Conservation (phyloP, 2,113 vertebrate genomes). For the Pteronura brasiliensis region DNA sequence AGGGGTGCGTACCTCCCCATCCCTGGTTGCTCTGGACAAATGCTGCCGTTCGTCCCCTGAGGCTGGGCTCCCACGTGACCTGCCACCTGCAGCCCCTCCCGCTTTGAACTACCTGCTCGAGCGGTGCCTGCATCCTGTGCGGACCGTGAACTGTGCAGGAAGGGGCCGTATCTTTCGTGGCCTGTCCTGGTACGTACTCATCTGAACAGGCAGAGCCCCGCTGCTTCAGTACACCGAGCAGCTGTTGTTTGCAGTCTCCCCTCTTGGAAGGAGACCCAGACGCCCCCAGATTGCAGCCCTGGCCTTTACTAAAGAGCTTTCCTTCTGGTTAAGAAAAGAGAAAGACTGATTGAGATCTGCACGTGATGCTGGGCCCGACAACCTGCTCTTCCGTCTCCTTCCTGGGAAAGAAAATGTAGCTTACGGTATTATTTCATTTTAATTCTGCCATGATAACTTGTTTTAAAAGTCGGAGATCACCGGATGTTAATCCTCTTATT, state of each 20-base stretch:
- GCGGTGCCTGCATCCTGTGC: accelerated
- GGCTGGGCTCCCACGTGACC: neutral
- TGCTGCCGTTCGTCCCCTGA: neutral
- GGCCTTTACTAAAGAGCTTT: neutral
- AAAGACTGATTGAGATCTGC: accelerated
- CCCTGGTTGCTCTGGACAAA: neutral
- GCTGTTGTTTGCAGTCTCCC: neutral
- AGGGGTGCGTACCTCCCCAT: neutral
- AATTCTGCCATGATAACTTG: neutral
- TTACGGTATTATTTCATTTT: neutral
- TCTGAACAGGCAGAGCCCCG: neutral
- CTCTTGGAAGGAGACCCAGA: neutral
- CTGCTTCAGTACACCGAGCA: neutral
- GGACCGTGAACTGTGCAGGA: neutral
- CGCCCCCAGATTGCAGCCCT: neutral
- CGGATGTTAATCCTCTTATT: neutral
- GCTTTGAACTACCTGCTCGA: accelerated
- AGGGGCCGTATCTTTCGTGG: neutral
- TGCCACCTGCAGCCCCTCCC: too few species aligned
- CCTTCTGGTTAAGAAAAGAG: neutral
- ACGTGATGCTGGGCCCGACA: accelerated
- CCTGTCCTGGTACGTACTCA: neutral
- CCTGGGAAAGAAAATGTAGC: neutral
- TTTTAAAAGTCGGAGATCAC: neutral
- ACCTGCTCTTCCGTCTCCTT: neutral